Conservation (phyloP, 2,113 vertebrate species). For the Siphamia tubifer region DNA sequence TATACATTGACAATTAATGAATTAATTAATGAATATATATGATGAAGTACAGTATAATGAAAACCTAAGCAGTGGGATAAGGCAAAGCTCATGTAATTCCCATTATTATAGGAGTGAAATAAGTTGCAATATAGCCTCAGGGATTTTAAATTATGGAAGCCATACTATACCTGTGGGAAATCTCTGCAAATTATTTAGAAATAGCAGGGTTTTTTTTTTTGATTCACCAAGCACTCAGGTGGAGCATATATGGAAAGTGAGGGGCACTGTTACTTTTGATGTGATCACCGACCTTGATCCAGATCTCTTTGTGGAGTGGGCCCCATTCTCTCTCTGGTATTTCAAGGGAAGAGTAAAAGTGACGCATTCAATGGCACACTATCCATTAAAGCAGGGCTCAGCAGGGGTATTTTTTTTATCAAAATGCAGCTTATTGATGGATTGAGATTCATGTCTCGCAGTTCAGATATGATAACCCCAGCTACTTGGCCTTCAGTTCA, state of each 20-base stretch:
- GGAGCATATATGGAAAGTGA: conserved; percentile 6
- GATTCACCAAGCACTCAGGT: conserved; percentile 16
- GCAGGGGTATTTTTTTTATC: conserved; percentile 53
- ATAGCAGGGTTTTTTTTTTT: conserved; percentile 17
- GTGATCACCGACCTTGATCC: conserved; percentile 56
- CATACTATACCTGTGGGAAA: conserved; percentile 25
- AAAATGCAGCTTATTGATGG: conserved; percentile 63
- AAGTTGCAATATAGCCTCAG: conserved; percentile 20
- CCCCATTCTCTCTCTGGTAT: conserved; percentile 35
- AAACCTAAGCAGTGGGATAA: not conserved
- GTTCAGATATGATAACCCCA: conserved; percentile 58
- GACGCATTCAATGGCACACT: conserved; percentile 41
- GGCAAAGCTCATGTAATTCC: not conserved
- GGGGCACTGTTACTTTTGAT: conserved; percentile 29
- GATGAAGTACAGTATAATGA: no score
- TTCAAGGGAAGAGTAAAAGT: conserved; percentile 42
- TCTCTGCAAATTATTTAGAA: conserved; percentile 38
- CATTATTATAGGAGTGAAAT: conserved; percentile 21
- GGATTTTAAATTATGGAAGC: conserved; percentile 30
- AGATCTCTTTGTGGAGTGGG: conserved; percentile 45
- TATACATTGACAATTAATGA: no score
- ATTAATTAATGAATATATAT: no score
- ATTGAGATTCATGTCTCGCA: conserved; percentile 68
- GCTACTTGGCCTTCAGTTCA: conserved; percentile 61
- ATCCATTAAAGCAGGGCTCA: conserved; percentile 49